Conservation (phyloP, 1,140 invertebrate genomes). For the Drosophila mojavensis region DNA sequence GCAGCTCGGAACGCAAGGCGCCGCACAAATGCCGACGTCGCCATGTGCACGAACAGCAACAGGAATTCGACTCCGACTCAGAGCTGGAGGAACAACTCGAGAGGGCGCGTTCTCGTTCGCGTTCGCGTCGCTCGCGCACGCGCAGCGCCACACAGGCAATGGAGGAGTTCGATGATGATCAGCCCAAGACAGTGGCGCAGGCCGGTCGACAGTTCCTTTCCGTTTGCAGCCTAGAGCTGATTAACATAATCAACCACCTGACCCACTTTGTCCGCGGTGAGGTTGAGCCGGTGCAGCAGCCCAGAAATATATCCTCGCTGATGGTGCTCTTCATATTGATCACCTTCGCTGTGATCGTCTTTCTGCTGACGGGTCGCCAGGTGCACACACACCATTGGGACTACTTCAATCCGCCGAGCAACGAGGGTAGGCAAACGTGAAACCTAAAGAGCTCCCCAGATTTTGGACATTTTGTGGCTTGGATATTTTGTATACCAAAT, state of each 20-base stretch:
- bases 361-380: slow-evolving; percentile 86
- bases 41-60: slow-evolving; percentile 57
- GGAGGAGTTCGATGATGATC: slow-evolving; percentile 70
- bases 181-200: slow-evolving; percentile 86
- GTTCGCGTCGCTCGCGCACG: slow-evolving; percentile 79
- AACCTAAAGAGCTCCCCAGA: slow-evolving; percentile 4
- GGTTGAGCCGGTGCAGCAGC: slow-evolving; percentile 55
- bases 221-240: slow-evolving; percentile 87
- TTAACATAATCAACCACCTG: slow-evolving; percentile 88
- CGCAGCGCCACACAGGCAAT: slow-evolving; percentile 80
- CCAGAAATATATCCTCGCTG: slow-evolving; percentile 88
- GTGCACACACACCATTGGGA: slow-evolving; percentile 93
- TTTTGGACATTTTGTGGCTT: slow-evolving; percentile 30
- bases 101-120: slow-evolving; percentile 73
- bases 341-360: slow-evolving; percentile 87
- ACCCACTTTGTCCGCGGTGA: slow-evolving; percentile 87
- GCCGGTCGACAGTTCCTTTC: slow-evolving; percentile 87
- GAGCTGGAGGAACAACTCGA: slow-evolving; percentile 76
- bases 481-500: slow-evolving; percentile 17
- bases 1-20: slow-evolving; percentile 56
- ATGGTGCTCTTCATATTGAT: slow-evolving; percentile 90
- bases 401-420: slow-evolving; percentile 90
- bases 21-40: slow-evolving; percentile 73
- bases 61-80: slow-evolving; percentile 52
- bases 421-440: slow-evolving; percentile 80